These are phyloP conservation scores for Ariolimax columbianus DNA, from an alignment of 2,888 invertebrate species.

Conservation along the genomic window DNA sequence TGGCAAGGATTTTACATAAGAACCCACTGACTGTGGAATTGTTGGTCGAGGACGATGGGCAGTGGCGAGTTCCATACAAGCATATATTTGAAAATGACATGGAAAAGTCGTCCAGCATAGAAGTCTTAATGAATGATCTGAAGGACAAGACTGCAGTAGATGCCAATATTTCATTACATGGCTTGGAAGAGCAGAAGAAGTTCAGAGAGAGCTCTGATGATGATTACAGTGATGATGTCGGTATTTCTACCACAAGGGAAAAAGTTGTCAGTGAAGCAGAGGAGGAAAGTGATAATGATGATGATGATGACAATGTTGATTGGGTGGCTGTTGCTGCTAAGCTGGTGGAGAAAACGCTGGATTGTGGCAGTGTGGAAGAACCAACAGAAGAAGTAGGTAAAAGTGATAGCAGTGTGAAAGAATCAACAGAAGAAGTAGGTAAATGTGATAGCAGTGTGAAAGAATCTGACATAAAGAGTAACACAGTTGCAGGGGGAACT, in stretches of 20 bases:
- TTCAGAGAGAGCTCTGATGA: background rate
- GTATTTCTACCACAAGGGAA: too few relatives aligned
- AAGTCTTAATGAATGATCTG: too few relatives aligned
- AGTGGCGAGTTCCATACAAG: constrained; percentile 14
- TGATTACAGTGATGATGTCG: constrained; percentile 12
- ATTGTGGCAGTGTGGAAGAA: background rate
- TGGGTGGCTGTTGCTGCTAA: constrained; percentile 24
- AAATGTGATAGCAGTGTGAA: background rate
- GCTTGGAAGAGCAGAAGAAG: background rate
- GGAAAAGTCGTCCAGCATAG: background rate
- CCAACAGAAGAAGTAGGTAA: background rate
- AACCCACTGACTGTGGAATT: constrained; percentile 37
- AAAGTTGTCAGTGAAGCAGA: background rate
- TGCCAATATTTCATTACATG: background rate
- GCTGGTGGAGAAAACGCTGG: background rate
- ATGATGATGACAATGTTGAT: constrained; percentile 29
- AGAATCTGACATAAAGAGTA: background rate
- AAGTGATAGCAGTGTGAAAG: background rate
- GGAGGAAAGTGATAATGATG: background rate
- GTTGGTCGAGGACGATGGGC: constrained; percentile 13
- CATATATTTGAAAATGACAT: constrained; percentile 5
- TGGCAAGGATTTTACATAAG: background rate
- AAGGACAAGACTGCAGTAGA: background rate
- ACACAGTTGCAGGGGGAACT: background rate
- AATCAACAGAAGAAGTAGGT: background rate